Evolutionary conservation across 2,797 vertebrate genomes (phyloP).

Genomic region (Mallotus villosus): DNA sequence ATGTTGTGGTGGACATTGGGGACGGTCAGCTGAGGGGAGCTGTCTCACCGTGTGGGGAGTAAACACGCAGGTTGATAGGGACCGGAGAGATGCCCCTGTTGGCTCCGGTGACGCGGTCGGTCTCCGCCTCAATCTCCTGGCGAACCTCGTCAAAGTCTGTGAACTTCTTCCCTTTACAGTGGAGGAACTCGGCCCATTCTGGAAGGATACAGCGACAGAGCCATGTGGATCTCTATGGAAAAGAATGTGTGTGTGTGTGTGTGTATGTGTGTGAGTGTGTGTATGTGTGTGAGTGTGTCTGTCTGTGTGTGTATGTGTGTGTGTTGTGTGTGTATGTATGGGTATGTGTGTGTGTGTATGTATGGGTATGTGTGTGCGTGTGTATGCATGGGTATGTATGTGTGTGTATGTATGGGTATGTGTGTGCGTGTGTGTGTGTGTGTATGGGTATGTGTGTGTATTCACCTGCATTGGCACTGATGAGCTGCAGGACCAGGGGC

Average conservation of each 20-base stretch:
- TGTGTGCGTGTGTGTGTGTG: slow-evolving; percentile 40
- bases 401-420: slow-evolving; percentile 23
- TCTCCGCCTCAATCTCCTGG: slow-evolving; percentile 92
- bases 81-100: slow-evolving; percentile 94
- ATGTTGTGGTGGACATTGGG: too few species aligned
- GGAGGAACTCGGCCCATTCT: slow-evolving; percentile 95
- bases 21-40: slow-evolving; percentile 1
- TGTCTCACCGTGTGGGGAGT: slow-evolving; percentile 85
- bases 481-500: slow-evolving; percentile 95
- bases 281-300: slow-evolving; percentile 24
- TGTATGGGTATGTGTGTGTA: slow-evolving; percentile 23
- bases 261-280: slow-evolving; percentile 42
- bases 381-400: background rate
- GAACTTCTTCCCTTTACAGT: slow-evolving; percentile 96
- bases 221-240: slow-evolving; percentile 18
- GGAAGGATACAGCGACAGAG: slow-evolving; percentile 22
- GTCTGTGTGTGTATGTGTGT: background rate
- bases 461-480: slow-evolving; percentile 90
- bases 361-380: slow-evolving; percentile 18
- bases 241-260: slow-evolving; percentile 24
- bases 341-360: slow-evolving; percentile 19
- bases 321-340: too few species aligned
- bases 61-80: slow-evolving; percentile 93
- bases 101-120: slow-evolving; percentile 87
- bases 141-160: slow-evolving; percentile 96